phyloP scores from a whole-genome alignment of 2,888 invertebrate species.

The Apamea monoglypha region DNA sequence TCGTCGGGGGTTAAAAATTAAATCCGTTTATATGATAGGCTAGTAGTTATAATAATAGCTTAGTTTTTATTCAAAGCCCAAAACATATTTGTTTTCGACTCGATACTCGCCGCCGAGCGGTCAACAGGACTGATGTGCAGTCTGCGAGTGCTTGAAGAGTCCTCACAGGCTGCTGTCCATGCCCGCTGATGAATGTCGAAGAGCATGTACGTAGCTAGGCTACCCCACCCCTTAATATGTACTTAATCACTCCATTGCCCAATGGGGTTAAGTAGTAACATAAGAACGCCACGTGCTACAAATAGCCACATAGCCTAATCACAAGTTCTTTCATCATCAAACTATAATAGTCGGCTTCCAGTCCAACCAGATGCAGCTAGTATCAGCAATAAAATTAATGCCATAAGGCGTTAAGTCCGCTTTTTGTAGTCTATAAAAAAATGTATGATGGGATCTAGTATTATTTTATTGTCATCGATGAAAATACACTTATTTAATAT shows the following conservation, averaged over 20 bases:
- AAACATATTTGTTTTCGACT: too few relatives aligned
- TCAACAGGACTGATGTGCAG: conserved; percentile 95
- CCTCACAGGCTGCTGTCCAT: conserved; percentile 93
- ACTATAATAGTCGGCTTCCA: background rate
- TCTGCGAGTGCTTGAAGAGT: conserved; percentile 96
- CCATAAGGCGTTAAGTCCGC: background rate
- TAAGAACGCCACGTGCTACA: too few relatives aligned
- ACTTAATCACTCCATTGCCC: background rate
- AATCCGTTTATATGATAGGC: too few relatives aligned
- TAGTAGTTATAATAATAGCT: background rate
- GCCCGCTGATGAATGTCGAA: conserved; percentile 93
- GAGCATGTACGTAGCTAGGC: conserved; percentile 91
- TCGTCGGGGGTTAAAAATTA: background rate
- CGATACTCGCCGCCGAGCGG: conserved; percentile 88
- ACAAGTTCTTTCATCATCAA: background rate
- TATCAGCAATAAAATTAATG: background rate
- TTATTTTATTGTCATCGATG: background rate
- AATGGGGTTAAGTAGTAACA: background rate
- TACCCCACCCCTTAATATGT: background rate
- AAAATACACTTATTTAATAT: background rate
- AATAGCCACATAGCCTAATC: background rate
- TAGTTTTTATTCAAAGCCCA: too few relatives aligned
- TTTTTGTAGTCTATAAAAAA: background rate
- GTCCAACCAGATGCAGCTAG: background rate
- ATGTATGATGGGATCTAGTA: too few relatives aligned